Base-by-base conservation (phyloP, 92 coral and sea anemone species). In the Porites divaricata region DNA sequence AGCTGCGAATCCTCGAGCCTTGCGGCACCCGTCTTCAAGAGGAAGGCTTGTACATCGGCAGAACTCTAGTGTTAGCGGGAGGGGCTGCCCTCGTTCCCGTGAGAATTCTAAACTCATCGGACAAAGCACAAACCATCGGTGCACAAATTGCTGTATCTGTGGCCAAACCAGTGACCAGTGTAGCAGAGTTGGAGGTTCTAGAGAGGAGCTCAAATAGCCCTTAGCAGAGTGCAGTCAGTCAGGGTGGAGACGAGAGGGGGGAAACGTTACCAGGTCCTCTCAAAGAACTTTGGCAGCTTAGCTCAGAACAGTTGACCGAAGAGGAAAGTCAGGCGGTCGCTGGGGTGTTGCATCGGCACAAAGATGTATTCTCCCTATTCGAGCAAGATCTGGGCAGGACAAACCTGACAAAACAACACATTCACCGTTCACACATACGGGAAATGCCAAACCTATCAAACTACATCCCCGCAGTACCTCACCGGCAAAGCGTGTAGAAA, bases 301-400 rank as follows among this genome's bases (percentile, higher is more conserved):
- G 91, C 83, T 4, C 83, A 63, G 88, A 57, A 24, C 56, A 83
- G 79, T 74, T 88, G 67, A 41, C 77, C 64, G 63, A 67, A 7
- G 83, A 76, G 26, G 79, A 88, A 61, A 9, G 84, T 16, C 24
- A 59, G 81, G 67, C 45, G 77, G 78, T 82, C 45, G 68, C 64
- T 0, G 83, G 25, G 5, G 45, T 85, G 71, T 63, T 85, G 17
- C 77, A 49, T 78, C 68, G 50, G 6, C 22, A 85, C 83, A 72
- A 83, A 49, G 79, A 63, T n/a, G 88, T 69, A 23, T 74, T 80
- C 74, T 74, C 85, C 26, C 20, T 81, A 19, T 25, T 68, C 41
- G 91, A 81, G 17, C 72, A 19, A 13, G 90, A 90, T 64, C 54
- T 86, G 20, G 93, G 86, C 14, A 90, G 67, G 14, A 81, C 90